Base-by-base conservation (phyloP, 2,888 invertebrate genomes). In the Athalia cordata region DNA sequence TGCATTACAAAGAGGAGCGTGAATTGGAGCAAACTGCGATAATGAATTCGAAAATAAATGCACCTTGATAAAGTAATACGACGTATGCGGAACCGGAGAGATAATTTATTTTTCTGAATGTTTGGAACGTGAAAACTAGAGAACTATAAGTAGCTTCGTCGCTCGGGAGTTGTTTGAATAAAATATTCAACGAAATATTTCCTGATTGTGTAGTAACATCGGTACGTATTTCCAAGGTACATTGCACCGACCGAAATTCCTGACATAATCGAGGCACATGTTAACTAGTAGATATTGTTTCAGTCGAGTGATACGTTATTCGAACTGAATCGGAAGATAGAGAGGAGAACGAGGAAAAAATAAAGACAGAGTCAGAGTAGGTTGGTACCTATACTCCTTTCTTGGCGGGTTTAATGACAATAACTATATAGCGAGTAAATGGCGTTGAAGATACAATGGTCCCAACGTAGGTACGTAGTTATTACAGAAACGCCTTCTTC, bases 1-100 rank as follows among this genome's bases (percentile, higher is more conserved):
- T 52, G 57, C 70, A 13, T 45, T 29, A 55, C 9, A 4, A 55
- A 13, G 57, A 57, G 77, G 66, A 75, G 50, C 75, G 15, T 13
- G 47, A 5, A 72, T 9, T 47, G n/a, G 59, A 59, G 81, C 78
- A 79, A 81, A 82, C 79, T 79, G 82, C 83, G 80, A 83, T 87
- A 87, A 88, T 87, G 87, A 87, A 86, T 87, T 84, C 84, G 83
- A 81, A 85, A 85, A 86, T 86, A 83, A 87, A 88, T 87, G 84
- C 83, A 80, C 78, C 81, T 77, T 84, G 85, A 86, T 86, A 29
- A 85, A 81, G 29, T 29, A 13, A 49, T 6, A 13, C 64, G 64
- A 64, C 45, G 43, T 43, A 64, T 43, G n/a, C 45, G 47, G 9
- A 43, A 5, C 29, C 43, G 5, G 8, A 62, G n/a, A 47, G 7